Conservation (phyloP, 35 echinoderm and acorn worm species). For the Patiria miniata region DNA sequence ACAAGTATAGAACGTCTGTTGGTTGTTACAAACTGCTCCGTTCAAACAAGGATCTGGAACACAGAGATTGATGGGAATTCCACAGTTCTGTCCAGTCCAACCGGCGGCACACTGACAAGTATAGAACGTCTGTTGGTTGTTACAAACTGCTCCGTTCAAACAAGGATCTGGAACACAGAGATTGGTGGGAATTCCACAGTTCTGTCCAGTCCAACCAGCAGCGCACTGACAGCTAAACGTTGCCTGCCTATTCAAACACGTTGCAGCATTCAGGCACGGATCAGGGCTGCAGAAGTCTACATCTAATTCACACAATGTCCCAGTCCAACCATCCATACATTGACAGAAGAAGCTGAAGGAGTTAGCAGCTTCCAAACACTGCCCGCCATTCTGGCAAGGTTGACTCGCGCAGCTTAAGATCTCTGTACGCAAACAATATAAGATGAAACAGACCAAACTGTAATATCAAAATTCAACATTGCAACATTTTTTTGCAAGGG, state of each 20-base stretch:
- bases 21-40: slow-evolving; percentile 58
- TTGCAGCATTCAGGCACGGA: slow-evolving; percentile 55
- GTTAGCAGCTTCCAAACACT: slow-evolving; percentile 21
- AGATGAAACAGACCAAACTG: neutral
- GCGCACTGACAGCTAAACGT: slow-evolving; percentile 23
- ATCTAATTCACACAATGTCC: slow-evolving; percentile 18
- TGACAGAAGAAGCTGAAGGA: slow-evolving; percentile 21
- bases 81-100: slow-evolving; percentile 51
- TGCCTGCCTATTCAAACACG: slow-evolving; percentile 9
- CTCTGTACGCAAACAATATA: neutral
- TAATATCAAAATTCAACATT: too few species aligned
- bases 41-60: slow-evolving; percentile 54
- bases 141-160: slow-evolving; percentile 36
- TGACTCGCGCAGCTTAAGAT: neutral
- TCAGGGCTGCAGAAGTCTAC: slow-evolving; percentile 25
- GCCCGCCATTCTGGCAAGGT: slow-evolving; percentile 45
- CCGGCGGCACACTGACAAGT: slow-evolving; percentile 32
- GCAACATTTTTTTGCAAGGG: too few species aligned
- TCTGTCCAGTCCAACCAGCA: slow-evolving; percentile 40
- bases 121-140: slow-evolving; percentile 15
- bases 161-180: slow-evolving; percentile 34
- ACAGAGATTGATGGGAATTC: slow-evolving; percentile 45
- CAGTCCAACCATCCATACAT: slow-evolving; percentile 38
- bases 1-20: slow-evolving; percentile 53
- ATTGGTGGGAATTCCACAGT: slow-evolving; percentile 37